Percentiles rank a stretch among this genome's conserved stretches.
Conservation (phyloP, 2,113 vertebrate species). For the Hemiscyllium ocellatum region DNA sequence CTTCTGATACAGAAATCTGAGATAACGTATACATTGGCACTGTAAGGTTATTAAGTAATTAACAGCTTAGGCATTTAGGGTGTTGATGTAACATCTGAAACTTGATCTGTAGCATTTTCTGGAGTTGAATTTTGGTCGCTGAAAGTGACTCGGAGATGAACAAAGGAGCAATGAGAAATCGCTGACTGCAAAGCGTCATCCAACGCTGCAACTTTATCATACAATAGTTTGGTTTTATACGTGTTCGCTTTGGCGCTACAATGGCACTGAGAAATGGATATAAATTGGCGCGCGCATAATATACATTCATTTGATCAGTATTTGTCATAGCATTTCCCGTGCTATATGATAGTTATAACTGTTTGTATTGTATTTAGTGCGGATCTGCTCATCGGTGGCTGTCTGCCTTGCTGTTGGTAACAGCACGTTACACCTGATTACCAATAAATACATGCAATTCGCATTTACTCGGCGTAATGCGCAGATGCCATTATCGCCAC, state of each 20-base stretch:
- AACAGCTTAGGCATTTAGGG: slow-evolving; percentile 32
- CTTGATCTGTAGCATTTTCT: slow-evolving; percentile 27
- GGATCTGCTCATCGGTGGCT: not conserved
- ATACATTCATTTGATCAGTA: not conserved
- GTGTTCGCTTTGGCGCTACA: not conserved
- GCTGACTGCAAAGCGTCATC: not conserved
- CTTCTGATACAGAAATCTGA: not conserved
- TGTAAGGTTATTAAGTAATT: slow-evolving; percentile 22
- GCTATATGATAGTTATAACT: not conserved
- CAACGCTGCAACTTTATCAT: not conserved
- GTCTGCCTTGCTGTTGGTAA: not conserved
- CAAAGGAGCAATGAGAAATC: not conserved
- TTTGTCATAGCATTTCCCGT: not conserved
- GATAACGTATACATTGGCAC: not conserved
- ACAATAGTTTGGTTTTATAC: not conserved
- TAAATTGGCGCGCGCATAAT: not conserved
- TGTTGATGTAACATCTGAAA: slow-evolving; percentile 32
- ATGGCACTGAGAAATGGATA: not conserved
- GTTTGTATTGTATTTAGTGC: not conserved
- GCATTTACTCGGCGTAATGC: not conserved
- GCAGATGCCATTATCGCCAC: not conserved
- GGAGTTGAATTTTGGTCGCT: slow-evolving; percentile 8
- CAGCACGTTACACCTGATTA: slow-evolving; percentile 26
- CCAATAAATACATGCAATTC: not conserved
- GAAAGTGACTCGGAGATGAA: not conserved